Conservation (phyloP, 2,113 vertebrate genomes). For the Lanius collurio region DNA sequence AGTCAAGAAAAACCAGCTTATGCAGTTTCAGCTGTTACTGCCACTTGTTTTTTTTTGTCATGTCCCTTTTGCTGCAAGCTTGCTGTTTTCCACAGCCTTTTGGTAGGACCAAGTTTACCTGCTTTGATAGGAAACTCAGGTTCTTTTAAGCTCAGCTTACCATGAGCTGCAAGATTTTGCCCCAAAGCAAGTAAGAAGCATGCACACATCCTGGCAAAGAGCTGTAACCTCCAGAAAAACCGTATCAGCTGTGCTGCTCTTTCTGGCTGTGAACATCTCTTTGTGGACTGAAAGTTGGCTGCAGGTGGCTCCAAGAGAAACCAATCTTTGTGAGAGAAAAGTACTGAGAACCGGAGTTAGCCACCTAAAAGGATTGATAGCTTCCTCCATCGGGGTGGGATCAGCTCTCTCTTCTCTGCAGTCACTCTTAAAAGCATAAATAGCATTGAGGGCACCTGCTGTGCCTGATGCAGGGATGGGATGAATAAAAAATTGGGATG, state of each 20-base stretch:
- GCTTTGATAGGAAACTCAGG: neutral
- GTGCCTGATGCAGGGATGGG: neutral
- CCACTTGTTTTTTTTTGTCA: neutral
- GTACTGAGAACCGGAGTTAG: neutral
- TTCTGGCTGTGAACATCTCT: neutral
- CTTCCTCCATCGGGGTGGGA: accelerated
- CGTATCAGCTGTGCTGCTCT: neutral
- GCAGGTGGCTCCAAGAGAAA: neutral
- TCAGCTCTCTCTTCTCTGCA: neutral
- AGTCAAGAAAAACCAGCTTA: neutral
- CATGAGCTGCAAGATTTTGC: neutral
- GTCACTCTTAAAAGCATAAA: neutral
- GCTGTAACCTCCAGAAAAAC: neutral
- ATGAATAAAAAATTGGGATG: neutral
- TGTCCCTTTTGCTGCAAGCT: neutral
- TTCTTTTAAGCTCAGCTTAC: neutral
- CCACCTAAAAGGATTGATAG: neutral
- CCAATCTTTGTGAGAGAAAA: neutral
- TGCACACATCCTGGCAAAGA: neutral
- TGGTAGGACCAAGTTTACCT: neutral
- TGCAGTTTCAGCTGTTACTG: neutral
- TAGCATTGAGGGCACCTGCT: neutral
- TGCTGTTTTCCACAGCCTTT: neutral
- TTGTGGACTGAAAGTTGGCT: neutral
- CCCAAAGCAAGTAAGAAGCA: neutral